phyloP scores from a whole-genome alignment of 2,888 invertebrate species.

The Teleiodes luculella region DNA sequence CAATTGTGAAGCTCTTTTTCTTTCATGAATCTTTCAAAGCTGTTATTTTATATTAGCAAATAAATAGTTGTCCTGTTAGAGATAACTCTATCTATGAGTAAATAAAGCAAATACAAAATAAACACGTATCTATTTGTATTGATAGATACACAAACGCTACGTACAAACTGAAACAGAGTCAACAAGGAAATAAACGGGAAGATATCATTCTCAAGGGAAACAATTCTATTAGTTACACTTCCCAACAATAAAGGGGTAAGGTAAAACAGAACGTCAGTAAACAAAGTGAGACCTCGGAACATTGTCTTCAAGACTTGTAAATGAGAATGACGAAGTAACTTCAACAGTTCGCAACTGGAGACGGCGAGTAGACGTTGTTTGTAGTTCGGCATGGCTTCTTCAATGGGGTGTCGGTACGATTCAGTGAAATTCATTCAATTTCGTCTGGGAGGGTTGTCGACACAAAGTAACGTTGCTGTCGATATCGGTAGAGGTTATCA shows the following conservation, averaged over 20 bases:
- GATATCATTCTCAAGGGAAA: neutral
- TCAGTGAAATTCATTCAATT: slow-evolving; percentile 14
- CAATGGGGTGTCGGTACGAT: slow-evolving; percentile 10
- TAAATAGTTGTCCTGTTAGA: neutral
- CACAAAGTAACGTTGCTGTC: too few species aligned
- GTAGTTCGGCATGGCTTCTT: slow-evolving; percentile 10
- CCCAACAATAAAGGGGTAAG: neutral
- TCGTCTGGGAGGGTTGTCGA: neutral
- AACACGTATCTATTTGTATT: too few species aligned
- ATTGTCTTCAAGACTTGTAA: slow-evolving; percentile 14
- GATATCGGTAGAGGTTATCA: neutral
- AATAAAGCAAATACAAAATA: neutral
- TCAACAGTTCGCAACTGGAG: neutral
- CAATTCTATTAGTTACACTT: slow-evolving; percentile 16
- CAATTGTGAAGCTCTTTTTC: too few species aligned
- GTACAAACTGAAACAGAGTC: neutral
- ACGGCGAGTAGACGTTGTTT: slow-evolving; percentile 14
- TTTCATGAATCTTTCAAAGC: too few species aligned
- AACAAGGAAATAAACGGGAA: neutral
- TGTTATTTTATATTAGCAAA: too few species aligned
- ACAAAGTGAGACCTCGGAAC: slow-evolving; percentile 9
- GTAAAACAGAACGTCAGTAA: neutral
- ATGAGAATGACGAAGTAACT: slow-evolving; percentile 16
- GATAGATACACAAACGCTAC: too few species aligned
- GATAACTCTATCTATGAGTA: neutral